Conservation (phyloP, 2,797 vertebrate genomes). For the Varecia variegata region DNA sequence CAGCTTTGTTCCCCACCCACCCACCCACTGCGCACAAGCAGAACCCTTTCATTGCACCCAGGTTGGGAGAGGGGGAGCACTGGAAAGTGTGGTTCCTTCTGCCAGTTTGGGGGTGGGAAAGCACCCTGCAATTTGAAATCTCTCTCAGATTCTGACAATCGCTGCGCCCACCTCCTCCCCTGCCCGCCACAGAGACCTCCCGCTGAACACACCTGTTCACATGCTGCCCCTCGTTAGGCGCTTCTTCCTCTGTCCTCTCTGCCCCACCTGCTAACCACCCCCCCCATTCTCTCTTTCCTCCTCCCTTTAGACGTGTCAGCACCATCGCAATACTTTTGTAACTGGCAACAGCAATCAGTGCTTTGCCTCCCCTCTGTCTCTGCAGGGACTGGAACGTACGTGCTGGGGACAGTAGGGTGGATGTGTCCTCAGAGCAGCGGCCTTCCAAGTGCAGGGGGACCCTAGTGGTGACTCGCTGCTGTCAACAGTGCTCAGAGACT, state of each 20-base stretch:
- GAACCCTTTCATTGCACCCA: fast-evolving
- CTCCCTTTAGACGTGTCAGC: not conserved
- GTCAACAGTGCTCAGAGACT: not conserved
- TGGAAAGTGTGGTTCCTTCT: not conserved
- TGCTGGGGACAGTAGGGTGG: fast-evolving
- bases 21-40: fast-evolving
- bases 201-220: fast-evolving
- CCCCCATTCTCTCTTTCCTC: not conserved
- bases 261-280: fast-evolving
- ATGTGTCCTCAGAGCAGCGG: not conserved
- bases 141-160: not conserved
- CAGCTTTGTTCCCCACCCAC: not conserved
- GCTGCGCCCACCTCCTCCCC: fast-evolving
- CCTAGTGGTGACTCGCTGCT: not conserved
- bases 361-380: too few relatives aligned
- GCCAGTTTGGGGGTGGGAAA: not conserved
- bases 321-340: not conserved
- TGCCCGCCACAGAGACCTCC: not conserved
- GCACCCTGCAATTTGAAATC: not conserved
- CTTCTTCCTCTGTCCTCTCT: not conserved
- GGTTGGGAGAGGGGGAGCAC: fast-evolving
- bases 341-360: not conserved
- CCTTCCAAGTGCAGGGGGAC: not conserved
- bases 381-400: too few relatives aligned
- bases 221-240: fast-evolving